phyloP scores from a whole-genome alignment of 2,113 vertebrate genomes.

The Cottus gobio region DNA sequence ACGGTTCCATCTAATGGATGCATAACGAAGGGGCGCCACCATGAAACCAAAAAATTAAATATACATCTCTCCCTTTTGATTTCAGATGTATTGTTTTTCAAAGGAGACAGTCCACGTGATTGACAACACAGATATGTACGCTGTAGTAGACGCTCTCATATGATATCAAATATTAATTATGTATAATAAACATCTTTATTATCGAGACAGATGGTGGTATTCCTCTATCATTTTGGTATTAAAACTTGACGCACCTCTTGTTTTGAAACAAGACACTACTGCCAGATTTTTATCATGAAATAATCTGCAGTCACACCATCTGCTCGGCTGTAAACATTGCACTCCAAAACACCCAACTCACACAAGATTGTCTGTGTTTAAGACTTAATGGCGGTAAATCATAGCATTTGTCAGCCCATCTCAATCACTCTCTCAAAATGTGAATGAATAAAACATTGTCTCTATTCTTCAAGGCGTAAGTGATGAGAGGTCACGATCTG shows the following conservation, averaged over 20 bases:
- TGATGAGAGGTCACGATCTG: conserved; percentile 61
- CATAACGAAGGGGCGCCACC: background rate
- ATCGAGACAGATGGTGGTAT: background rate
- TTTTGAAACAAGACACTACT: conserved; percentile 33
- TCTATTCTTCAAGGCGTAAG: conserved; percentile 47
- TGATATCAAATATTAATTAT: conserved; percentile 2
- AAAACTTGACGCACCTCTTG: conserved; percentile 30
- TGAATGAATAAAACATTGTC: conserved; percentile 78
- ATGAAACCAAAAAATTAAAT: background rate
- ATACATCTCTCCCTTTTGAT: background rate
- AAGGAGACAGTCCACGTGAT: background rate
- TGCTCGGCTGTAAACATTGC: conserved; percentile 46
- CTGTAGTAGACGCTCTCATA: background rate
- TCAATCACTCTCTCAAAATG: conserved; percentile 60
- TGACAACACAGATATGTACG: background rate
- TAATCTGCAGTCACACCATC: conserved; percentile 57
- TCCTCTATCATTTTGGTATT: conserved; percentile 29
- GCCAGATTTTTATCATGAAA: conserved; percentile 48
- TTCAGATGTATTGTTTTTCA: background rate
- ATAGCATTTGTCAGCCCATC: conserved; percentile 58
- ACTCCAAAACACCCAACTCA: conserved; percentile 49
- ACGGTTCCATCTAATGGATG: background rate
- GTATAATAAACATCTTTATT: conserved; percentile 15
- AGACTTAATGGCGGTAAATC: conserved; percentile 72
- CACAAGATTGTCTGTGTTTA: conserved; percentile 70